These are phyloP conservation scores for Willowsia nigromaculata DNA, from an alignment of 2,888 invertebrate genomes.

Conservation along the genomic window DNA sequence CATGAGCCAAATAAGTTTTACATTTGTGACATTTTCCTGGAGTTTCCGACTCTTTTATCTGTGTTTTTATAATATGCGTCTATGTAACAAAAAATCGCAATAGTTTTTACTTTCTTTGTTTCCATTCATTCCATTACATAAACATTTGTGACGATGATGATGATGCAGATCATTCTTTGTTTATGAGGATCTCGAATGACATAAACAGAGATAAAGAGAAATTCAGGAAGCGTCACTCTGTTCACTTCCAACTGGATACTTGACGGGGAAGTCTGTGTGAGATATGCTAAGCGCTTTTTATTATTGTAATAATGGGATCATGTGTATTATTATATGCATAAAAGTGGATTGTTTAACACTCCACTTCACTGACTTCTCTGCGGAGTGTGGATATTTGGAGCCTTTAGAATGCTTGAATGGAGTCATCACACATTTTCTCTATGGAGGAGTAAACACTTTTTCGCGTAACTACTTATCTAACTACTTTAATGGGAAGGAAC, in stretches of 20 bases:
- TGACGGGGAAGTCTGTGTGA: too few relatives aligned
- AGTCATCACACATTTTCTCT: background rate
- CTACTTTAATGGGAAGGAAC: too few relatives aligned
- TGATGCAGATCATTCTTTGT: background rate
- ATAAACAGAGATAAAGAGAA: background rate
- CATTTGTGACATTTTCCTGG: too few relatives aligned
- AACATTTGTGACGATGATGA: background rate
- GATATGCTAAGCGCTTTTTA: background rate
- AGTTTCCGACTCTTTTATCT: background rate
- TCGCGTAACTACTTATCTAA: too few relatives aligned
- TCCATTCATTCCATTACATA: background rate
- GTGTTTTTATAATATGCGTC: background rate
- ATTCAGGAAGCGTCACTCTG: background rate
- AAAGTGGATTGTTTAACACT: background rate
- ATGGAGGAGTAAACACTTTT: too few relatives aligned
- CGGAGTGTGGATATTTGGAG: too few relatives aligned
- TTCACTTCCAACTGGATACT: background rate
- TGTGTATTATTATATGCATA: background rate
- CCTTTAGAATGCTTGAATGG: too few relatives aligned
- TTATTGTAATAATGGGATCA: background rate
- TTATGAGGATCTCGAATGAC: background rate
- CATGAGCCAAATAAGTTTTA: background rate
- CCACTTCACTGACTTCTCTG: too few relatives aligned
- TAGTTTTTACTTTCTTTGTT: background rate
- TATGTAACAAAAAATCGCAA: background rate